Evolutionary conservation across 2,888 invertebrate genomes (phyloP).

Genomic region (Melikaiella ostensackeni): DNA sequence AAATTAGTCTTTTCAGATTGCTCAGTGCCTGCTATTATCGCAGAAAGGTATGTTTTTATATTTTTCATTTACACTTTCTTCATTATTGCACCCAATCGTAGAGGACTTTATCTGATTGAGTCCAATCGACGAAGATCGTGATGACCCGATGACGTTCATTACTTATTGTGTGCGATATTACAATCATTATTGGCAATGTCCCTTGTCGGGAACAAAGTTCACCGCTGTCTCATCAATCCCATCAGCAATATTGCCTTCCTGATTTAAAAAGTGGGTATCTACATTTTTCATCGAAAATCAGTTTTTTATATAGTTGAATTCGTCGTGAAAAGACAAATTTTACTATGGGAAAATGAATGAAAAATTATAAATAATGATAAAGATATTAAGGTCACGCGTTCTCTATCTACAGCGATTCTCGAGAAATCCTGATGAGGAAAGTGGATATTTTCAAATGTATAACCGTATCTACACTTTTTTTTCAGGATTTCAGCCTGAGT

Average conservation of each 20-base stretch:
- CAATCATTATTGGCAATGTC: conserved; percentile 23
- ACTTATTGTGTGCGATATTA: conserved; percentile 20
- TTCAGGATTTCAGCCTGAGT: too few relatives aligned
- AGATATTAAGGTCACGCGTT: too few relatives aligned
- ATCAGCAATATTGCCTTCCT: conserved; percentile 27
- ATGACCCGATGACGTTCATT: conserved; percentile 25
- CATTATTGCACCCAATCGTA: not conserved
- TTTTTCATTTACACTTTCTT: not conserved
- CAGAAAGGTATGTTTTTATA: not conserved
- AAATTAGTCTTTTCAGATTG: conserved; percentile 4
- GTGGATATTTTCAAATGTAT: too few relatives aligned
- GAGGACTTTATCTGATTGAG: not conserved
- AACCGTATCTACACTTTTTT: too few relatives aligned
- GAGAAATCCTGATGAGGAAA: too few relatives aligned
- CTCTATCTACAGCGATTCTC: too few relatives aligned
- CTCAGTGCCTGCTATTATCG: conserved; percentile 1
- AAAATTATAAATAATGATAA: too few relatives aligned
- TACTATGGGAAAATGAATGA: too few relatives aligned
- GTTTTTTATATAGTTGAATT: too few relatives aligned
- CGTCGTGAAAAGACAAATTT: too few relatives aligned
- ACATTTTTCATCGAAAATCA: too few relatives aligned
- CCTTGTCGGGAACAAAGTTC: conserved; percentile 26
- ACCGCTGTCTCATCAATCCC: conserved; percentile 30
- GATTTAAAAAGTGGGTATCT: too few relatives aligned
- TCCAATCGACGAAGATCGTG: conserved; percentile 16